Percentiles rank a stretch among this genome's conserved stretches.
Evolutionary conservation across 1,140 invertebrate genomes (phyloP).

Genomic region (Drosophila orosa): DNA sequence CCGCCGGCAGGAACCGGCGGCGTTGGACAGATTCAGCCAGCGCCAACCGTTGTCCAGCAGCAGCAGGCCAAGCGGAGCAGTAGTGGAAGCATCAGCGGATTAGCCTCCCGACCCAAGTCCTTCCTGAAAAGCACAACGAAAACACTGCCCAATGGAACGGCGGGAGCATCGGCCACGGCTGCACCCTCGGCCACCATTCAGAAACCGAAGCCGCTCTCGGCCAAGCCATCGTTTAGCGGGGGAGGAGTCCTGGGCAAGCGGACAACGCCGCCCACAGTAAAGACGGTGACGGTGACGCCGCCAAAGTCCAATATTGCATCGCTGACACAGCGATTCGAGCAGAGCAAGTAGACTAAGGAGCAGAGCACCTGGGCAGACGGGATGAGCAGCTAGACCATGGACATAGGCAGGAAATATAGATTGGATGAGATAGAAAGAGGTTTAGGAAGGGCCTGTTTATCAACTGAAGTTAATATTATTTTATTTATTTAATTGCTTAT

Average conservation of each 20-base stretch:
- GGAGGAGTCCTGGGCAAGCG: conserved; percentile 50
- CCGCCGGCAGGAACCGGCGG: conserved; percentile 46
- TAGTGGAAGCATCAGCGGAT: conserved; percentile 16
- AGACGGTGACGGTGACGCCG: conserved; percentile 24
- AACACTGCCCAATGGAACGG: conserved; percentile 67
- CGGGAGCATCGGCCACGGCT: conserved; percentile 30
- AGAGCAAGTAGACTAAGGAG: conserved; percentile 58
- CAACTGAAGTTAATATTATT: neutral
- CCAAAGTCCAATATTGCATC: conserved; percentile 70
- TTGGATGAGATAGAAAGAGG: neutral
- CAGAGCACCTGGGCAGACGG: neutral
- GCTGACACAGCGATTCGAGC: conserved; percentile 74
- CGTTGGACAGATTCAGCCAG: conserved; percentile 17
- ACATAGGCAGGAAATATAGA: conserved; percentile 11
- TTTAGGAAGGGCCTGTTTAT: neutral
- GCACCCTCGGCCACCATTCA: conserved; percentile 77
- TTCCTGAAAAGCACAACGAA: conserved; percentile 67
- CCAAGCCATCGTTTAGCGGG: conserved; percentile 73
- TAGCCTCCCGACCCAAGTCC: conserved; percentile 57
- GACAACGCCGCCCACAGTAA: conserved; percentile 72
- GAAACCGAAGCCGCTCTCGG: conserved; percentile 79
- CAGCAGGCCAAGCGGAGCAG: conserved; percentile 34
- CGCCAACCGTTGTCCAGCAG: conserved; percentile 26
- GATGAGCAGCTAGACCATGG: conserved; percentile 3
- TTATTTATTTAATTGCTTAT: neutral